These are phyloP conservation scores for Betta splendens DNA, from an alignment of 2,797 vertebrate species.

Conservation along the genomic window DNA sequence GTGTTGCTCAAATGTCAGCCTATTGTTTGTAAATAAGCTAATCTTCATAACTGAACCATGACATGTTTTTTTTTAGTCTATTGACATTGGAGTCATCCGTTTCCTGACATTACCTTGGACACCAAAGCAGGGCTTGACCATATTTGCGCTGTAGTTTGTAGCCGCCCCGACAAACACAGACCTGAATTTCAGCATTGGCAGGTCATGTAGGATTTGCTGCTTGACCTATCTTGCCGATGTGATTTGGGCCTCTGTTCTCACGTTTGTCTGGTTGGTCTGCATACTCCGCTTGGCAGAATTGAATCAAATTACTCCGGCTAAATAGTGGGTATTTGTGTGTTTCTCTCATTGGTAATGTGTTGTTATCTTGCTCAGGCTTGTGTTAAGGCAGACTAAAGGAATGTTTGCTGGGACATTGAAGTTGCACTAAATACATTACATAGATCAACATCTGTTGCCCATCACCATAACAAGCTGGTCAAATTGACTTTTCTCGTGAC, in stretches of 20 bases:
- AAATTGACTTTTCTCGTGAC: neutral
- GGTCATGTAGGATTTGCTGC: neutral
- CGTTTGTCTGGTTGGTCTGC: slow-evolving; percentile 4
- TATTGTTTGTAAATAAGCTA: neutral
- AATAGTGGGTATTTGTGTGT: slow-evolving; percentile 13
- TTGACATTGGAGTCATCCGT: too few species aligned
- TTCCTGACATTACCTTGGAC: too few species aligned
- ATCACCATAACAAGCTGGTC: neutral
- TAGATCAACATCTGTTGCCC: neutral
- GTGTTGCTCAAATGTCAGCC: too few species aligned
- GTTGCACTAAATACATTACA: neutral
- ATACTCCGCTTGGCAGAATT: slow-evolving; percentile 27
- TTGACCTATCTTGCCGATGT: slow-evolving; percentile 18
- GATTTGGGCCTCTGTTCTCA: slow-evolving; percentile 16
- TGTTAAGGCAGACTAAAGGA: slow-evolving; percentile 3
- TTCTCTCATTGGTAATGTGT: slow-evolving; percentile 1
- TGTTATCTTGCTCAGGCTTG: slow-evolving; percentile 5
- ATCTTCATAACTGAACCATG: neutral
- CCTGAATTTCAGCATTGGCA: neutral
- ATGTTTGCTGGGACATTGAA: slow-evolving; percentile 1
- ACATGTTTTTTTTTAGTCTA: too few species aligned
- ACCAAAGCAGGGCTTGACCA: neutral
- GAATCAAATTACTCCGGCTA: slow-evolving; percentile 48
- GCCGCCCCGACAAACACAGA: neutral
- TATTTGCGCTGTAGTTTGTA: neutral